These are phyloP conservation scores for Calameuta idolon DNA, from an alignment of 2,888 invertebrate genomes.

Conservation along the genomic window DNA sequence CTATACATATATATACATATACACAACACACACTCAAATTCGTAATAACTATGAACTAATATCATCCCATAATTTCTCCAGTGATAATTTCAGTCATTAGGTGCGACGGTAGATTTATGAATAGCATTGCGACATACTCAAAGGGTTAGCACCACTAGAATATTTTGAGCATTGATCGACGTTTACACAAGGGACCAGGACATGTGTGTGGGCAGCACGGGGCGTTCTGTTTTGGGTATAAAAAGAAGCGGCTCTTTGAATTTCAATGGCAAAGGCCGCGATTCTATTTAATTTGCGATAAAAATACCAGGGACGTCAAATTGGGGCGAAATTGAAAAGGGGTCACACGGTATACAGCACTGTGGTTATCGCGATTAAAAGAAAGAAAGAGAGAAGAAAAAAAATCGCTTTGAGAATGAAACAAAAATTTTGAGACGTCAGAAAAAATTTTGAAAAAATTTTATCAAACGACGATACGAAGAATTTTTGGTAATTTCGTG, in stretches of 20 bases:
- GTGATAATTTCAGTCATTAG: conserved; percentile 44
- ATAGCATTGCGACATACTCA: conserved; percentile 30
- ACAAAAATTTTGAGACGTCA: neutral
- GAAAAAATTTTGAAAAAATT: neutral
- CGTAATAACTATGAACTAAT: neutral
- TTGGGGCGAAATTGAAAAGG: neutral
- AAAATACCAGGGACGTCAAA: neutral
- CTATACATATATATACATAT: too few relatives aligned
- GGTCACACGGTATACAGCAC: neutral
- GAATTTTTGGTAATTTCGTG: neutral
- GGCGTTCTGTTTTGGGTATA: conserved; percentile 42
- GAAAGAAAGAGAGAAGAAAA: too few relatives aligned
- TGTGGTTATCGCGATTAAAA: neutral
- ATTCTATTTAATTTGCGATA: neutral
- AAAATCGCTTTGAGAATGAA: neutral
- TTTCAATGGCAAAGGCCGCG: neutral
- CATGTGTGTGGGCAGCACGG: conserved; percentile 17
- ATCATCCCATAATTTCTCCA: conserved; percentile 32
- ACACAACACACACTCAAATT: neutral
- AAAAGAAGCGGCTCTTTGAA: neutral
- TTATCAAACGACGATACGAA: neutral
- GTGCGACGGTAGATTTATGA: conserved; percentile 35
- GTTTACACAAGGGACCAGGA: conserved; percentile 9
- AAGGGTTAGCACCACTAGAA: conserved; percentile 1
- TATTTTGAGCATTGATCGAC: conserved; percentile 1